phyloP scores from a whole-genome alignment of 2,113 vertebrate species.

The Clarias gariepinus region DNA sequence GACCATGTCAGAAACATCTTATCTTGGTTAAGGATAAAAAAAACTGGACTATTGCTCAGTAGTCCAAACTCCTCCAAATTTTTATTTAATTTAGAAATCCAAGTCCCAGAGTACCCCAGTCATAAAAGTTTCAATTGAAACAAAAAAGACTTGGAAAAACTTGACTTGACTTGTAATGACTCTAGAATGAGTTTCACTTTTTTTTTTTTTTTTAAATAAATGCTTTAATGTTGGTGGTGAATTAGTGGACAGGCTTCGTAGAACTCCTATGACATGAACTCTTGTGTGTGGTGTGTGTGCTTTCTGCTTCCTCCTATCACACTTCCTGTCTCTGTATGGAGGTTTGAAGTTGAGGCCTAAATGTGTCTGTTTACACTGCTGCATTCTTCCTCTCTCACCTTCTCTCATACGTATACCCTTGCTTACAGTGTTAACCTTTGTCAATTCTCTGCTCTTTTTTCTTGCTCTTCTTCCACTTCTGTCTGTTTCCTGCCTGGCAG shows the following conservation, averaged over 20 bases:
- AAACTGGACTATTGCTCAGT: no score
- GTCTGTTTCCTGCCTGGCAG: not conserved
- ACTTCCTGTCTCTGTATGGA: conserved; percentile 46
- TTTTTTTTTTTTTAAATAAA: not conserved
- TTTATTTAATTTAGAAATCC: no score
- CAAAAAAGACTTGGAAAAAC: no score
- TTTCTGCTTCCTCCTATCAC: conserved; percentile 34
- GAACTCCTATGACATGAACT: not conserved
- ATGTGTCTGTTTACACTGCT: conserved; percentile 13
- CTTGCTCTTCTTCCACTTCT: conserved; percentile 20
- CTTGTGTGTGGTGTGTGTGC: conserved; percentile 10
- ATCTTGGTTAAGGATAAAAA: no score
- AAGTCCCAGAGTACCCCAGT: no score
- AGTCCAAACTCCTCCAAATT: no score
- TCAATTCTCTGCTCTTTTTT: conserved; percentile 64
- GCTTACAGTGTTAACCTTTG: not conserved
- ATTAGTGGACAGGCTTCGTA: not conserved
- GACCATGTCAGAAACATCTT: no score
- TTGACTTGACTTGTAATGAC: no score
- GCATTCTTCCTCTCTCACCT: not conserved
- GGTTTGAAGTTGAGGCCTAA: conserved; percentile 19
- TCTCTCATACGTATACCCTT: not conserved
- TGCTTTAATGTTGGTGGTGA: not conserved
- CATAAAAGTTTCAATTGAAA: no score
- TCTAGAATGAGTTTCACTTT: no score